Conservation (phyloP, 2,113 vertebrate genomes). For the Zosterops pallidus region DNA sequence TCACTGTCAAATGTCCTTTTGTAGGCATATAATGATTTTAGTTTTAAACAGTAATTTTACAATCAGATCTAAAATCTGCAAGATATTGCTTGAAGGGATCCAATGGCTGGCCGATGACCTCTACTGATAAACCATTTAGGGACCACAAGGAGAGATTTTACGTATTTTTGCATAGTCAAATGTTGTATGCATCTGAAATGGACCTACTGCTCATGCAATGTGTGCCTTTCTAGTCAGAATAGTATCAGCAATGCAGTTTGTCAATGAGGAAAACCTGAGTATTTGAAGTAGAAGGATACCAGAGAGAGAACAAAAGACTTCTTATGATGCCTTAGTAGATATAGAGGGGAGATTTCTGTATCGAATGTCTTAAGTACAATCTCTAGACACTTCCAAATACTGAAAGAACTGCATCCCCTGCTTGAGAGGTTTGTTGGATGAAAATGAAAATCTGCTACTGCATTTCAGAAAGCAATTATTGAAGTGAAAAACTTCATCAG, state of each 20-base stretch:
- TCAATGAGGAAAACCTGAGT: not conserved
- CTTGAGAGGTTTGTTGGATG: not conserved
- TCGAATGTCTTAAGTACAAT: not conserved
- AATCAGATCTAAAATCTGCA: not conserved
- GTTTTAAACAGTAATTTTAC: not conserved
- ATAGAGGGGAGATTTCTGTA: not conserved
- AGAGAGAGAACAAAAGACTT: not conserved
- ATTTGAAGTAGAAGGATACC: not conserved
- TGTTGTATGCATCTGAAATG: not conserved
- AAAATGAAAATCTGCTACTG: not conserved
- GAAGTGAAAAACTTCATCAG: not conserved
- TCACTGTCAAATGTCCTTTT: not conserved
- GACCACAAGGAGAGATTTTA: not conserved
- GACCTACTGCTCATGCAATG: not conserved
- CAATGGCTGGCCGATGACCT: not conserved
- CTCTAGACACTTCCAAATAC: not conserved
- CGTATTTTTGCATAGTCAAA: not conserved
- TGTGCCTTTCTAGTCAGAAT: not conserved
- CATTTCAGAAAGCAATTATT: not conserved
- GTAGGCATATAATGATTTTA: not conserved
- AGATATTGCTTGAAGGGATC: not conserved
- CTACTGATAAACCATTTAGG: not conserved
- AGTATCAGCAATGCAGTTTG: not conserved
- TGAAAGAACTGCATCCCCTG: not conserved
- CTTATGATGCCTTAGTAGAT: not conserved